phyloP scores from a whole-genome alignment of 2,113 vertebrate species.

The Cyprinodon variegatus region DNA sequence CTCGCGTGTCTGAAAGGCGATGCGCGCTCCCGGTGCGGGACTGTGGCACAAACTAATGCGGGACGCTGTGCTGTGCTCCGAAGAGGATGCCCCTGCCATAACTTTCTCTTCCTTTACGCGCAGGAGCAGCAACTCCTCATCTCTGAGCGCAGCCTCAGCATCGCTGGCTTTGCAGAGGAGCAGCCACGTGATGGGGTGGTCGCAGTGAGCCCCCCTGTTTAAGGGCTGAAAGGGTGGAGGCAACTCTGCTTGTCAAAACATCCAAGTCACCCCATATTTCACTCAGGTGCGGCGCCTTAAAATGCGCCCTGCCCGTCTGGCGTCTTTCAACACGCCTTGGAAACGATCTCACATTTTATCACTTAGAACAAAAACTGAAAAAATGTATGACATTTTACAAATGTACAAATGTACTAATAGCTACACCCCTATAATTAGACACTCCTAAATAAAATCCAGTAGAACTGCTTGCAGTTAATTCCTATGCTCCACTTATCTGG shows the following conservation, averaged over 20 bases:
- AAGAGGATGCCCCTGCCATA: constrained; percentile 55
- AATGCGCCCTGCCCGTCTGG: constrained; percentile 1
- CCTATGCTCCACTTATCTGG: no score
- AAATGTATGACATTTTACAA: no score
- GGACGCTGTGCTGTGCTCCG: constrained; percentile 15
- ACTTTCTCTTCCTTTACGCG: constrained; percentile 45
- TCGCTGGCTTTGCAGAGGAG: constrained; percentile 36
- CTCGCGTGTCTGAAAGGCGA: constrained; percentile 30
- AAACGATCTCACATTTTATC: not conserved
- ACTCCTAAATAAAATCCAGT: not conserved
- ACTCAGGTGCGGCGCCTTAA: constrained; percentile 15
- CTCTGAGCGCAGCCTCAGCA: constrained; percentile 50
- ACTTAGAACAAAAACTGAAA: not conserved
- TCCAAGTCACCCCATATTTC: constrained; percentile 28
- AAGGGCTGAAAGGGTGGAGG: constrained; percentile 9
- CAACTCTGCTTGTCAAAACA: constrained; percentile 37
- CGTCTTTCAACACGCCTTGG: not conserved
- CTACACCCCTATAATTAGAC: not conserved
- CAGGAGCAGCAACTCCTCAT: constrained; percentile 36
- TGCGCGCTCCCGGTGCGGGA: constrained; percentile 22
- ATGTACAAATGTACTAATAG: not conserved
- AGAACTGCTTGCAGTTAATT: no score
- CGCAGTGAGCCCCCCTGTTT: constrained; percentile 29
- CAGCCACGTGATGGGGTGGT: constrained; percentile 69
- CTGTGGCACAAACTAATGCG: constrained; percentile 31